Evolutionary conservation across 2,888 invertebrate genomes (phyloP).

Genomic region (Cryptocheilus praepositus): DNA sequence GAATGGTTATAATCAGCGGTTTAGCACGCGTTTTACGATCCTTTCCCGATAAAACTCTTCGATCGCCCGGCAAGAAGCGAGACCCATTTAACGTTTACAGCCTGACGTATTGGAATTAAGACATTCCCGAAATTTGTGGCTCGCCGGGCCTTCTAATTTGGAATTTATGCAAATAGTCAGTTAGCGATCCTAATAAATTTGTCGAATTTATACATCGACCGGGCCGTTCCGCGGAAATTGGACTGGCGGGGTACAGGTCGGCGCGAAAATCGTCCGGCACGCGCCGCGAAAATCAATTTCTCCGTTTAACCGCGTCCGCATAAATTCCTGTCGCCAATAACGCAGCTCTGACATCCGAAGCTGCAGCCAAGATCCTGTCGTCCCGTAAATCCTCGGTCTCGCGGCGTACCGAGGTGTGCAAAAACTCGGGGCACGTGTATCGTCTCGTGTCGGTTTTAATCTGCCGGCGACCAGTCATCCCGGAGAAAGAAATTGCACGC

Average conservation of each 20-base stretch:
- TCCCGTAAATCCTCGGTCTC: too few relatives aligned
- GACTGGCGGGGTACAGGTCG: constrained; percentile 17
- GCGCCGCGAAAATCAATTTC: too few relatives aligned
- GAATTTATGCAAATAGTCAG: constrained; percentile 35
- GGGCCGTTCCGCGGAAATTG: constrained; percentile 15
- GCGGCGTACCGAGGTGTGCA: too few relatives aligned
- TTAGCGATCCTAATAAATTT: constrained; percentile 26
- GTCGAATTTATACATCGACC: constrained; percentile 17
- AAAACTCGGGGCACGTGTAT: too few relatives aligned
- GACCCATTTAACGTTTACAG: background rate
- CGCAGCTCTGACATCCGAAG: too few relatives aligned
- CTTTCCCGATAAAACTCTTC: constrained; percentile 17
- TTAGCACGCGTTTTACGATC: background rate
- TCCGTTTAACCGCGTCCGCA: too few relatives aligned
- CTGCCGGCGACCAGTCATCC: too few relatives aligned
- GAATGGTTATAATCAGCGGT: background rate
- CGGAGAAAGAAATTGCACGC: background rate
- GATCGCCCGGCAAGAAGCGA: constrained; percentile 6
- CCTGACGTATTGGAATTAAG: constrained; percentile 27
- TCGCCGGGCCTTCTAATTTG: constrained; percentile 29
- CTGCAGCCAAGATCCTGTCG: too few relatives aligned
- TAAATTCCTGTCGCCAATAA: too few relatives aligned
- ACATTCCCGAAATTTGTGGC: constrained; percentile 23
- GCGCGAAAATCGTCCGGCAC: background rate
- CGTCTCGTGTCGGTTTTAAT: too few relatives aligned